Base-by-base conservation (phyloP, 2,888 invertebrate genomes). In the Apodemia zela region DNA sequence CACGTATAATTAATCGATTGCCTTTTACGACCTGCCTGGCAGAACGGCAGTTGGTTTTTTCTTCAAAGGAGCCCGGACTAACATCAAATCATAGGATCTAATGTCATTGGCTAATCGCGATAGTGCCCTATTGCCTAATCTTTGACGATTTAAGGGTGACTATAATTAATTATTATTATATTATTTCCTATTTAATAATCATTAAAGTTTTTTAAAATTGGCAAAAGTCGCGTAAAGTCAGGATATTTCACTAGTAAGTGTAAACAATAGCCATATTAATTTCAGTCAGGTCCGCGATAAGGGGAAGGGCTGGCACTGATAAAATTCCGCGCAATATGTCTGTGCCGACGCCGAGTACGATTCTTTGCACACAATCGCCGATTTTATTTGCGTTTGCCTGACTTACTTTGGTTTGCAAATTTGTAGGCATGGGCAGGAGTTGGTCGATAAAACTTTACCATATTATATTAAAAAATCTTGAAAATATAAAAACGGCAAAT, bases 341-440 rank as follows among this genome's bases (percentile, higher is more conserved):
- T 49, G 35, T 2, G 49, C 49, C 60, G 61, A 49, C 49, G 61
- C 18, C 51, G 21, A 51, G 47, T 45, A 18, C 38, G 42, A 60
- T 60, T 60, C 59, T 62, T 62, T 57, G 62, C 62, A 62, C 58
- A 62, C 62, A 62, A 62, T 62, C 42, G 62, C 38, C 58, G 54
- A 66, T 63, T 66, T 65, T 65, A 63, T 63, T 61, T 65, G 61
- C 63, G 17, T 60, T 60, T 60, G 17, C 51, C 59, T 54, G 61
- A 57, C 61, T 62, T 61, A 29, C 61, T 61, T 61, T 59, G 63
- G 45, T 45, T 65, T 67, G 67, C 63, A 60, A 63, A 67, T 61
- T 61, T 35, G 3, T 59, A 62, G 62, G 35, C 47, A 61, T 21
- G 64, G 38, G 59, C n/a, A n/a, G 10, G 8, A 2, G 42, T 54